These are phyloP conservation scores for Xiphophorus maculatus DNA, from an alignment of 2,113 vertebrate genomes.

Conservation along the genomic window DNA sequence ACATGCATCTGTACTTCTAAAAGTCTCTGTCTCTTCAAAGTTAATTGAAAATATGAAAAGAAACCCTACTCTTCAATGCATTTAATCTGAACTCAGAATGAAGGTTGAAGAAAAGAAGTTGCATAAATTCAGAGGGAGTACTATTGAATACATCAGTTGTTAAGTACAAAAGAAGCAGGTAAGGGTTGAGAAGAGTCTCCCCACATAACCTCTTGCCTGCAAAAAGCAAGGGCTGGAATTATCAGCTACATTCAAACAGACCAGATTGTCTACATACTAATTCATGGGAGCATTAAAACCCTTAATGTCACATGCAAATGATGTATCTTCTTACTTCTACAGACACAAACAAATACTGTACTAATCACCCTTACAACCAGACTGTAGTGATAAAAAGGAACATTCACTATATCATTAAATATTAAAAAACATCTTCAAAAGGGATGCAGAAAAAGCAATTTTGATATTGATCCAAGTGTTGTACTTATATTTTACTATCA, in stretches of 20 bases:
- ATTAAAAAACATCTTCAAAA: conserved; percentile 54
- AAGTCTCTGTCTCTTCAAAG: conserved; percentile 14
- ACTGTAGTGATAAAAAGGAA: conserved; percentile 56
- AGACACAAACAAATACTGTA: conserved; percentile 68
- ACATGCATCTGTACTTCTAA: conserved; percentile 41
- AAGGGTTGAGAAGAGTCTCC: conserved; percentile 76
- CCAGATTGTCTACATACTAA: conserved; percentile 71
- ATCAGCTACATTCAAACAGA: conserved; percentile 57
- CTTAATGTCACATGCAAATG: conserved; percentile 78
- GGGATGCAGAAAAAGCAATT: conserved; percentile 29
- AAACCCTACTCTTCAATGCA: conserved; percentile 54
- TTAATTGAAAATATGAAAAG: conserved; percentile 73
- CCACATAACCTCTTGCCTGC: conserved; percentile 73
- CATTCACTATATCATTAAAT: conserved; percentile 10
- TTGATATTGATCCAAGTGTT: background rate
- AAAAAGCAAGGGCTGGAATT: conserved; percentile 73
- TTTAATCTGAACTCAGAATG: conserved; percentile 60
- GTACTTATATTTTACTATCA: too few species aligned
- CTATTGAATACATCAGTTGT: conserved; percentile 73
- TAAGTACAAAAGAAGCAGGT: conserved; percentile 70
- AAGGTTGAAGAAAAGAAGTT: conserved; percentile 69
- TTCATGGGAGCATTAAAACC: conserved; percentile 63
- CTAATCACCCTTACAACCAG: conserved; percentile 60
- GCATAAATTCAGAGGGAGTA: conserved; percentile 74
- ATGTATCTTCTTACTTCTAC: conserved; percentile 75